phyloP scores from a whole-genome alignment of 1,140 invertebrate genomes.

The Latrodectus geometricus region DNA sequence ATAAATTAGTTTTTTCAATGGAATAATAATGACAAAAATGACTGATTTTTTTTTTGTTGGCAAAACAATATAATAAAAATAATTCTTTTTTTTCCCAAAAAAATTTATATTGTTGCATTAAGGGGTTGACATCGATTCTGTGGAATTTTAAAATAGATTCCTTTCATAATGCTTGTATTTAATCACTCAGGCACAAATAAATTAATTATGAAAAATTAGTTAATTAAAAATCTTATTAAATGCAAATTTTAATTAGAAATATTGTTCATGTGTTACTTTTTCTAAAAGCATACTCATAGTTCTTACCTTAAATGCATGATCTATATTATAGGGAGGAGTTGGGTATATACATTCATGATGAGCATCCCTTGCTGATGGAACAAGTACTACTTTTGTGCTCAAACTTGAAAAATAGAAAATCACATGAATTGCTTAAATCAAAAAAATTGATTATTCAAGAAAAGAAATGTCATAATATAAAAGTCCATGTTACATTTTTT shows the following conservation, averaged over 20 bases:
- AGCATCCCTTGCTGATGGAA: conserved; percentile 81
- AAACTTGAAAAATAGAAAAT: conserved; percentile 72
- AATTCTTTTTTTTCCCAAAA: too few relatives aligned
- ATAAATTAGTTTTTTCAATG: too few relatives aligned
- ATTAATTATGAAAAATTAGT: background rate
- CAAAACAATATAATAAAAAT: too few relatives aligned
- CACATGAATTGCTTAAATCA: background rate
- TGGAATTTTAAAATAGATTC: too few relatives aligned
- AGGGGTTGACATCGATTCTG: too few relatives aligned
- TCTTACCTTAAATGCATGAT: conserved; percentile 42
- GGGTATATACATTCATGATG: conserved; percentile 85
- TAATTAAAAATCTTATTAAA: background rate
- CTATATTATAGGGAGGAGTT: conserved; percentile 75
- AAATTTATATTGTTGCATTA: too few relatives aligned
- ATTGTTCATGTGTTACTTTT: background rate
- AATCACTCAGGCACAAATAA: background rate
- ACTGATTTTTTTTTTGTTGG: too few relatives aligned
- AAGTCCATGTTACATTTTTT: background rate
- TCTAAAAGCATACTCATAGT: background rate
- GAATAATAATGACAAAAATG: too few relatives aligned
- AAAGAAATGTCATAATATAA: background rate
- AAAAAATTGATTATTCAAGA: background rate
- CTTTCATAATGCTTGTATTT: too few relatives aligned
- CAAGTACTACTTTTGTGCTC: conserved; percentile 78
- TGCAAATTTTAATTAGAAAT: background rate